These are phyloP conservation scores for Accipiter badius DNA, from an alignment of 2,797 vertebrate genomes.

Conservation along the genomic window DNA sequence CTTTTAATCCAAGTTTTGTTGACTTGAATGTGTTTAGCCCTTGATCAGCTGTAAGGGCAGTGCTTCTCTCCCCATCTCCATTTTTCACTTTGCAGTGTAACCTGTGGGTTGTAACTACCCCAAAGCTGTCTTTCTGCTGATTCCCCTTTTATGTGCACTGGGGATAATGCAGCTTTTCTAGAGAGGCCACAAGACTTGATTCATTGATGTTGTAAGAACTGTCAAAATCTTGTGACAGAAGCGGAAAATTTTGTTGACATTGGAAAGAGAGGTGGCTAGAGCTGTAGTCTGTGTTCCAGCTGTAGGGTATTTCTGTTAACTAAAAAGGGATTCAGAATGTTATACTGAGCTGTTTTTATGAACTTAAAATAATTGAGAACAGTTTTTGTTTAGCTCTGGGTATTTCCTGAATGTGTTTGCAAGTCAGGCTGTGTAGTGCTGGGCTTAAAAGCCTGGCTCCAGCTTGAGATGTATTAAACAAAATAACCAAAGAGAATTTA, in stretches of 20 bases:
- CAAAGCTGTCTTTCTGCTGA: slow-evolving; percentile 4
- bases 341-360: slow-evolving; percentile 12
- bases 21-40: background rate
- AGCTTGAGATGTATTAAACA: background rate
- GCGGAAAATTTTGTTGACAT: slow-evolving; percentile 59
- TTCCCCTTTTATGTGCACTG: slow-evolving; percentile 17
- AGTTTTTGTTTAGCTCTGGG: slow-evolving; percentile 45
- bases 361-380: slow-evolving; percentile 56
- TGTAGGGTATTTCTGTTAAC: slow-evolving; percentile 37
- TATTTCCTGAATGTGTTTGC: slow-evolving; percentile 40
- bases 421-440: background rate
- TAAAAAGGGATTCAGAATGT: slow-evolving; percentile 25
- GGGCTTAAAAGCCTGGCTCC: background rate
- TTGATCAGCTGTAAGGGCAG: background rate
- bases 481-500: background rate
- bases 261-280: slow-evolving; percentile 45
- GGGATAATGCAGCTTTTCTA: slow-evolving; percentile 17
- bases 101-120: background rate
- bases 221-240: slow-evolving; percentile 55
- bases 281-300: slow-evolving; percentile 30
- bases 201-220: slow-evolving; percentile 52
- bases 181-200: slow-evolving; percentile 36
- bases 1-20: background rate
- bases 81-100: background rate
- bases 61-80: background rate